Base-by-base conservation (phyloP, 2,888 invertebrate genomes). In the Macaria liturata region DNA sequence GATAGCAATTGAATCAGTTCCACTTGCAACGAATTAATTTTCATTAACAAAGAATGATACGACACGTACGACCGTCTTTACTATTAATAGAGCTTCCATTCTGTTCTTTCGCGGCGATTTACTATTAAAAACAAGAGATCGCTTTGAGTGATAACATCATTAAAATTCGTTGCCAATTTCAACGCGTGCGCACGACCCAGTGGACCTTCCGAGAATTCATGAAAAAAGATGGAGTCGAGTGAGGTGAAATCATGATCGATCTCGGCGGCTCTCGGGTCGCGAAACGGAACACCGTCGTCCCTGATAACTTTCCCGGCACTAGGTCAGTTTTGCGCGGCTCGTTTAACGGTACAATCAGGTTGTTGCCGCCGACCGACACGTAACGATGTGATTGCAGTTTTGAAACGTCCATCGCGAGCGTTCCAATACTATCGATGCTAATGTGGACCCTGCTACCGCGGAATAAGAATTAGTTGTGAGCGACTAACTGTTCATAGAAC, bases 1-100 rank as follows among this genome's bases (percentile, higher is more conserved):
- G 86, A 89, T 89, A 89, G 81, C 88, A 89, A 90, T 88, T 88
- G 89, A 91, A 90, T 91, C 89, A 80, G 90, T 88, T 89, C 88
- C 91, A 90, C 90, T 91, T 90, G 88, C 86, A 88, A 78, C 78
- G 77, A 90, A 90, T 89, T 88, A 90, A 83, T 81, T 81, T 86
- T 90, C 80, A 88, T 89, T 88, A 87, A 81, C 76, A 75, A 72
- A 71, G 73, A 83, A 78, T 75, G 75, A 80, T 81, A 77, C 79
- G 78, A 80, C 79, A 80, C 77, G 71, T 69, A 69, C 75, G 78
- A 71, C 73, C 69, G 68, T 75, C 71, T 51, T 40, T 73, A 72
- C 68, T 73, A 76, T 67, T 71, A 70, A 72, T 67, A 31, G 9
- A 40, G 58, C 40, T 57, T 64, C 65, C 65, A 67, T 75, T 71